phyloP scores from a whole-genome alignment of 2,888 invertebrate species.

The Eristalis intricaria region DNA sequence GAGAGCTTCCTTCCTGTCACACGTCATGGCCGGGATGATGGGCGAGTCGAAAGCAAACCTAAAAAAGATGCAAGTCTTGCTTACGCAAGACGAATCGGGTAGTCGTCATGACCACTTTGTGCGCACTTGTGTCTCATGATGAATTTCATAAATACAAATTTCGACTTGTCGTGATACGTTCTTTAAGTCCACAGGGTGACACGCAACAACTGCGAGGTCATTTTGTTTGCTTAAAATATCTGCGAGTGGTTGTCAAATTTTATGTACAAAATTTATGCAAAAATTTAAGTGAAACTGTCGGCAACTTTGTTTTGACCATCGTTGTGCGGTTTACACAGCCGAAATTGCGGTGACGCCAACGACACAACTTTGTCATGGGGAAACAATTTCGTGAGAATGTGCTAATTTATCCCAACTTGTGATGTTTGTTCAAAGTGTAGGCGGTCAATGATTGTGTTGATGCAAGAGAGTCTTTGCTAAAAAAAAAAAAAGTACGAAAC shows the following conservation, averaged over 20 bases:
- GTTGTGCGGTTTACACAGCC: neutral
- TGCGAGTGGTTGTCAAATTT: neutral
- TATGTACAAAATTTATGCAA: neutral
- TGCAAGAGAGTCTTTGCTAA: neutral
- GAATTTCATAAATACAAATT: constrained; percentile 36
- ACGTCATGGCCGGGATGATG: neutral
- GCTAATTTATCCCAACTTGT: neutral
- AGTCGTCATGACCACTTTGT: constrained; percentile 13
- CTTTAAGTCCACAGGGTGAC: neutral
- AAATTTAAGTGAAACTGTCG: neutral
- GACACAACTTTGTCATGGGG: neutral
- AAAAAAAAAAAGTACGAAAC: no score
- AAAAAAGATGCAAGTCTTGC: neutral
- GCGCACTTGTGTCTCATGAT: constrained; percentile 23
- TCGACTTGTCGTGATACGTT: constrained; percentile 14
- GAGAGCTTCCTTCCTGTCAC: neutral
- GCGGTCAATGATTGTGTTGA: neutral
- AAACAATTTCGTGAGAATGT: neutral
- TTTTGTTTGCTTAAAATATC: neutral
- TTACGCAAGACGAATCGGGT: neutral
- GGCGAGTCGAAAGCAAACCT: neutral
- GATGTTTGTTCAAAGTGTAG: neutral
- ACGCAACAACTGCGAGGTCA: neutral
- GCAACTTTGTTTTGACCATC: neutral
- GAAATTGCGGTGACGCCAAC: neutral